phyloP scores from a whole-genome alignment of 2,888 invertebrate genomes.

The Cerastis rubricosa region DNA sequence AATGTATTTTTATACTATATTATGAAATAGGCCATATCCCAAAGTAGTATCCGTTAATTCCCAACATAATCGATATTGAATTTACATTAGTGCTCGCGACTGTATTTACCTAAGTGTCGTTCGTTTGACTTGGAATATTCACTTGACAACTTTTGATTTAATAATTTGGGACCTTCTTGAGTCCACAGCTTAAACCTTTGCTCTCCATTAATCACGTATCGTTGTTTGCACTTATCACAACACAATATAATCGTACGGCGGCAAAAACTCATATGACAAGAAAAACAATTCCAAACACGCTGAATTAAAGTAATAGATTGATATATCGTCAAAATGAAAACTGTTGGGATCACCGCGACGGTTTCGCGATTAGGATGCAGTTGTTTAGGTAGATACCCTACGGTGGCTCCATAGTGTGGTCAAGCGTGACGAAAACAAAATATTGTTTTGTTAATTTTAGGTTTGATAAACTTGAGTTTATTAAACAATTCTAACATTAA shows the following conservation, averaged over 20 bases:
- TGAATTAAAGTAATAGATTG: conserved; percentile 2
- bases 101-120: background rate
- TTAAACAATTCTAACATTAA: conserved; percentile 43
- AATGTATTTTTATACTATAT: no score
- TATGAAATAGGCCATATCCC: background rate
- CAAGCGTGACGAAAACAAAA: conserved; percentile 10
- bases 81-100: background rate
- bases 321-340: conserved; percentile 7
- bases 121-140: background rate
- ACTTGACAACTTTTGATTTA: background rate
- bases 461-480: conserved; percentile 47
- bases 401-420: background rate
- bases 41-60: background rate
- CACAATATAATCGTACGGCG: background rate
- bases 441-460: conserved; percentile 42
- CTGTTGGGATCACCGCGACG: background rate
- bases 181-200: background rate
- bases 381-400: background rate
- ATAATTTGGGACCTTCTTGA: background rate
- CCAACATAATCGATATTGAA: background rate
- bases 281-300: background rate
- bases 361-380: conserved; percentile 1
- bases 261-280: background rate
- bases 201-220: background rate
- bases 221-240: background rate